Percentiles rank a stretch among this genome's conserved stretches.
Evolutionary conservation across 1,140 invertebrate species (phyloP).

Genomic region (Cherax destructor): DNA sequence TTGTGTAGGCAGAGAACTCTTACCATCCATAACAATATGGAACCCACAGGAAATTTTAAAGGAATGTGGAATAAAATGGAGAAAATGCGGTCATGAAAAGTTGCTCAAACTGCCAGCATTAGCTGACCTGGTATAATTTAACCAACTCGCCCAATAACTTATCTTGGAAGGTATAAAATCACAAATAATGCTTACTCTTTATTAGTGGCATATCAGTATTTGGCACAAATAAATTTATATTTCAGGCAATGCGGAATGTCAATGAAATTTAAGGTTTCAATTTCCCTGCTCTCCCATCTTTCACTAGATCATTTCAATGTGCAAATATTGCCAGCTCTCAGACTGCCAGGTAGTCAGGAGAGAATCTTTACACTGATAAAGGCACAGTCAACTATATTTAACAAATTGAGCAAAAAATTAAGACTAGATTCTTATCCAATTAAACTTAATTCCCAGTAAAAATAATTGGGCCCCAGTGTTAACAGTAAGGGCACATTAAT

Average conservation of each 20-base stretch:
- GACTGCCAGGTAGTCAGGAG: too few relatives aligned
- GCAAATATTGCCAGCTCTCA: neutral
- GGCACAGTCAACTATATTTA: constrained; percentile 42
- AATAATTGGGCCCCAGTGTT: neutral
- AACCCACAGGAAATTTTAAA: too few relatives aligned
- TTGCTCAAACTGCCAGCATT: too few relatives aligned
- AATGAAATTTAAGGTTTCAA: constrained; percentile 17
- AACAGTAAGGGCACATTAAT: constrained; percentile 15
- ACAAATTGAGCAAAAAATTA: constrained; percentile 57
- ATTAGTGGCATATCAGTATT: constrained; percentile 58
- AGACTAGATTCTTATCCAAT: constrained; percentile 60
- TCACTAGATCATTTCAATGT: neutral
- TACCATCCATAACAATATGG: too few relatives aligned
- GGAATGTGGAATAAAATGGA: too few relatives aligned
- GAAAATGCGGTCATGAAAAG: too few relatives aligned
- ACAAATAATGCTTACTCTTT: constrained; percentile 23
- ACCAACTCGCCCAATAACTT: too few relatives aligned
- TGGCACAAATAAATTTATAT: constrained; percentile 46
- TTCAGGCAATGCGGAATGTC: constrained; percentile 56
- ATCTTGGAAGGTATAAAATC: neutral
- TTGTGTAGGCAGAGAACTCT: too few relatives aligned
- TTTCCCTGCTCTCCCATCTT: neutral
- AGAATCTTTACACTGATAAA: constrained; percentile 6
- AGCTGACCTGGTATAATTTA: too few relatives aligned
- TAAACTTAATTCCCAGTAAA: constrained; percentile 26